phyloP scores from a whole-genome alignment of 2,888 invertebrate species.

The Ennomos fuscantarius region DNA sequence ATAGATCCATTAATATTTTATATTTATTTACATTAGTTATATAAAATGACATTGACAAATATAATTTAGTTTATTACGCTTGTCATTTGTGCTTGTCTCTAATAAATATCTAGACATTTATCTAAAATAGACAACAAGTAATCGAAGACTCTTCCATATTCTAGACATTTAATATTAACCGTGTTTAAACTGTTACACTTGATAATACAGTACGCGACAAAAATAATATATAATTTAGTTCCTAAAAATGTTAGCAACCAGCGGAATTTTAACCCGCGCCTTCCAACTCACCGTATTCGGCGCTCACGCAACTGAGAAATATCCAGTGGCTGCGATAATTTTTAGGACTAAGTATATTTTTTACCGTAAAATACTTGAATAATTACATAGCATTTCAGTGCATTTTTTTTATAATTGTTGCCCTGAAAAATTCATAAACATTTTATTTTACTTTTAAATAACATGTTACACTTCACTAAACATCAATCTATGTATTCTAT shows the following conservation, averaged over 20 bases:
- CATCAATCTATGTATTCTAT: conserved; percentile 7
- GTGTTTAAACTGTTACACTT: background rate
- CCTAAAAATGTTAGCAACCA: too few relatives aligned
- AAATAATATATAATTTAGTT: background rate
- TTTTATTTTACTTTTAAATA: background rate
- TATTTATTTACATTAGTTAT: conserved; percentile 24
- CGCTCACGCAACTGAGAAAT: too few relatives aligned
- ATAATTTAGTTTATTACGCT: conserved; percentile 33
- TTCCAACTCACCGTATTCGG: too few relatives aligned
- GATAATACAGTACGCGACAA: conserved; percentile 3
- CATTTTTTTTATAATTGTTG: too few relatives aligned
- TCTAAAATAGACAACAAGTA: conserved; percentile 58
- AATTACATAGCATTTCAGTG: too few relatives aligned
- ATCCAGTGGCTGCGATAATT: too few relatives aligned
- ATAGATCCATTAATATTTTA: conserved; percentile 17
- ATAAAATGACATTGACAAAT: conserved; percentile 30
- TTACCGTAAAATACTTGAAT: too few relatives aligned
- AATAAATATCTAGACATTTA: conserved; percentile 48
- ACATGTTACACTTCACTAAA: conserved; percentile 5
- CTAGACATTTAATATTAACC: conserved; percentile 12
- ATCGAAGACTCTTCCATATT: conserved; percentile 6
- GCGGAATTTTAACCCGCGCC: too few relatives aligned
- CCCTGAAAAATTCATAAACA: too few relatives aligned
- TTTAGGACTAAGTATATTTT: too few relatives aligned
- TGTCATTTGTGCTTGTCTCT: conserved; percentile 53